Evolutionary conservation across 2,113 vertebrate species (phyloP), one percentile per base, ranked within the genome.

Genomic region (Solea solea): DNA sequence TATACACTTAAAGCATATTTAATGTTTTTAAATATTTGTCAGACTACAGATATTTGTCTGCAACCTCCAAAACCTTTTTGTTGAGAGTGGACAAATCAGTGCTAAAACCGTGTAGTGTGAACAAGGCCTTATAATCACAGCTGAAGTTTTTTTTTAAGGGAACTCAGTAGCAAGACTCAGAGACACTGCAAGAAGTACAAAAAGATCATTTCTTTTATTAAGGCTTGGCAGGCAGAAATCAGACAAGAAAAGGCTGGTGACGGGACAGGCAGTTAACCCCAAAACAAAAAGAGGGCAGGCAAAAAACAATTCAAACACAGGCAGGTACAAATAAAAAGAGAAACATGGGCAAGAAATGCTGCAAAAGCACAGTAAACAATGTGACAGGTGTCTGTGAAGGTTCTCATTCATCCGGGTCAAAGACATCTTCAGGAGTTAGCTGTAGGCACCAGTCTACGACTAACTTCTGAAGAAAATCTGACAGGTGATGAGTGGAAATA

Each of bases 81-180:
- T 14, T 21, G 21, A 49, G 48, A 14, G 48, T 9, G 9, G 21
- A 21, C 21, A 8, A 51, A 16, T 16, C 15, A 9, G 16, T 9
- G 50, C 50, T 21, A 51, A 25, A 52, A 8, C 25, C 16, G 1
- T 11, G 21, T 25, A 15, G 21, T 48, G 45, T 28, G 52, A 54
- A 13, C 11, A 2, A 27, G 52, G 25, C 16, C 50, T 52, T 52
- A 25, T 16, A 15, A 8, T 54, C 52, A 56, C 8, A 15, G 27
- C 52, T 54, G 28, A 15, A 2, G 14, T n/a, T n/a, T 21, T 21
- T 21, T 21, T 39, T 56, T 39, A 9, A 15, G 6, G 39, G 15
- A 14, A 57, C 34, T 57, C 34, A 41, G 55, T 40, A 41, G 55
- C 55, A 57, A 10, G n/a, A 58, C n/a, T 58, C 39, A 41, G 27